Evolutionary conservation across 2,113 vertebrate species (phyloP).

Genomic region (Notothenia coriiceps): DNA sequence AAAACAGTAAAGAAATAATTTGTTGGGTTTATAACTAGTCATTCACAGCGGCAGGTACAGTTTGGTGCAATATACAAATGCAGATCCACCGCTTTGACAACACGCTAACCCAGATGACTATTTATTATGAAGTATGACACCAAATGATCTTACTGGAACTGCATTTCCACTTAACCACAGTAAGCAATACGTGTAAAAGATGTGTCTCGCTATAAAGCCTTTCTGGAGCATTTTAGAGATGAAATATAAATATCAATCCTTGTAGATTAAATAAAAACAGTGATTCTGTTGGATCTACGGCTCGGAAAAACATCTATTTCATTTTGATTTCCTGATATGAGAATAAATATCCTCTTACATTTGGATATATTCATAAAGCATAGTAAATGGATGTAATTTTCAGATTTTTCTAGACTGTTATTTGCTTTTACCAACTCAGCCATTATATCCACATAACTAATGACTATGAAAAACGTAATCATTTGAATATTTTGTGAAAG

Average conservation of each 20-base stretch:
- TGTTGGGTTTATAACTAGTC: slow-evolving; percentile 8
- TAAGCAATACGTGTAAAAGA: background rate
- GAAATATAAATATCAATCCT: background rate
- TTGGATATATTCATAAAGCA: too few relatives aligned
- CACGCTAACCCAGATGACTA: background rate
- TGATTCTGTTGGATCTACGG: too few relatives aligned
- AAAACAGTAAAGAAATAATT: slow-evolving; percentile 3
- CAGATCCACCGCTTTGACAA: background rate
- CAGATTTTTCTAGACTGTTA: too few relatives aligned
- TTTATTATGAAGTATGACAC: background rate
- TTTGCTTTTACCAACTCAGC: too few relatives aligned
- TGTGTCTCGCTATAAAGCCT: background rate
- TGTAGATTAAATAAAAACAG: too few relatives aligned
- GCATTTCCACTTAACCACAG: background rate
- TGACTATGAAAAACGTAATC: too few relatives aligned
- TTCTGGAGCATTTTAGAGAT: slow-evolving; percentile 7
- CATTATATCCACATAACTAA: too few relatives aligned
- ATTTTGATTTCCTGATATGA: too few relatives aligned
- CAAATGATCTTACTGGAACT: background rate
- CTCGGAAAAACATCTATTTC: too few relatives aligned
- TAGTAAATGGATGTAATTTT: too few relatives aligned
- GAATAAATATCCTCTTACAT: too few relatives aligned
- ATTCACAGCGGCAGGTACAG: background rate
- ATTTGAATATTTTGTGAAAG: too few relatives aligned
- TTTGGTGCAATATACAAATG: background rate